phyloP scores from a whole-genome alignment of 1,140 invertebrate genomes.

The Bombus superbus region DNA sequence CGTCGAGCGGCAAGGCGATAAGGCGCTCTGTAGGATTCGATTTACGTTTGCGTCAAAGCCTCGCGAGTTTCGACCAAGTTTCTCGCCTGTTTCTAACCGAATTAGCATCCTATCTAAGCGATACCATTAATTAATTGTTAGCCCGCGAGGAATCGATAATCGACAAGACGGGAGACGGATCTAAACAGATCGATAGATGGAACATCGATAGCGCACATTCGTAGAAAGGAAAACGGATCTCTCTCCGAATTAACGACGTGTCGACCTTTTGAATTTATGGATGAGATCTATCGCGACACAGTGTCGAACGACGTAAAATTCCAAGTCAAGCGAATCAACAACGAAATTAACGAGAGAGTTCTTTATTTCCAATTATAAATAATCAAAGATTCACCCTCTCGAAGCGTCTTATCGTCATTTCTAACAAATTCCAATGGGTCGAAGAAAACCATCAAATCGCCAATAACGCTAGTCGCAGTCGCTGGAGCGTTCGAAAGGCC shows the following conservation, averaged over 20 bases:
- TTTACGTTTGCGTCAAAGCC: slow-evolving; percentile 17
- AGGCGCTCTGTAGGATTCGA: slow-evolving; percentile 6
- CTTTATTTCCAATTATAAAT: not conserved
- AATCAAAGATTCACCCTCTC: not conserved
- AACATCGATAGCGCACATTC: not conserved
- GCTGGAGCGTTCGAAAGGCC: too few species aligned
- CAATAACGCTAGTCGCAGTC: not conserved
- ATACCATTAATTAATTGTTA: slow-evolving; percentile 16
- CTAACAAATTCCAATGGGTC: not conserved
- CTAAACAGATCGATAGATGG: not conserved
- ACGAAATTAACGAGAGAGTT: not conserved
- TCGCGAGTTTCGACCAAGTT: slow-evolving; percentile 4
- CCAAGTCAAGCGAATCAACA: not conserved
- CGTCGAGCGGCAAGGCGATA: not conserved
- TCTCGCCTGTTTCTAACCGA: not conserved
- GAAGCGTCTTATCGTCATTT: not conserved
- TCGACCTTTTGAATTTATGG: not conserved
- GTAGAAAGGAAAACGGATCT: not conserved
- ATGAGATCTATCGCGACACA: not conserved
- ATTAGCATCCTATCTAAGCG: not conserved
- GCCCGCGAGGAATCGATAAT: not conserved
- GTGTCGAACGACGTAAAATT: not conserved
- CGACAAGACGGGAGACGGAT: not conserved
- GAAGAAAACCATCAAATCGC: not conserved
- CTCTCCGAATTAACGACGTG: not conserved